Conservation (phyloP, 2,797 vertebrate genomes). For the Dryobates pubescens region DNA sequence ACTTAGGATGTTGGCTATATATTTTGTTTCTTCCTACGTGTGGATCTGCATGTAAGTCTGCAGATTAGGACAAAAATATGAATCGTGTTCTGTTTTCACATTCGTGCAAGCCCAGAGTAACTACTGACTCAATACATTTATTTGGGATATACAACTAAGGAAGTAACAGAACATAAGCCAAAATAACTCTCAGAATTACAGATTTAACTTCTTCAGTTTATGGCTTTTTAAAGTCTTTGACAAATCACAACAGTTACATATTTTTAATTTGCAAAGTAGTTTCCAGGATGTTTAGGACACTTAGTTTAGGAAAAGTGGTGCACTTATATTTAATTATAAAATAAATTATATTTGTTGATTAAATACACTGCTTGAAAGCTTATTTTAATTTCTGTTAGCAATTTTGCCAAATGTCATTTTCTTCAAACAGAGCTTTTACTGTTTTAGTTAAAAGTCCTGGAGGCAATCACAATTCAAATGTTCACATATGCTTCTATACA, state of each 20-base stretch:
- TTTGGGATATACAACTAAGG: not conserved
- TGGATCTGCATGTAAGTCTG: not conserved
- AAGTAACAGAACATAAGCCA: not conserved
- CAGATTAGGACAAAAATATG: not conserved
- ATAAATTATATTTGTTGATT: not conserved
- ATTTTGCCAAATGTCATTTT: slow-evolving; percentile 14
- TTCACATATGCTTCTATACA: slow-evolving; percentile 4
- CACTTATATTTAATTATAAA: not conserved
- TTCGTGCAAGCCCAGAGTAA: not conserved
- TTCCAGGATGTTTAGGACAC: not conserved
- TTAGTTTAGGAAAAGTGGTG: not conserved
- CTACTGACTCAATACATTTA: not conserved
- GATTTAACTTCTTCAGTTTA: not conserved
- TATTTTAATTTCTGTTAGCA: not conserved
- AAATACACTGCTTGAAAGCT: not conserved
- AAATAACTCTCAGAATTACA: not conserved
- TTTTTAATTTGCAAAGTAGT: not conserved
- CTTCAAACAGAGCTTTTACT: slow-evolving; percentile 17
- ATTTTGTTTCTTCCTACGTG: not conserved
- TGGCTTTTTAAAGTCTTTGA: not conserved
- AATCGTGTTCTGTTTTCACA: not conserved
- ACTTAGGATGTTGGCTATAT: not conserved
- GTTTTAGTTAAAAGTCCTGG: slow-evolving; percentile 4
- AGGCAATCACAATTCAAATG: not conserved
- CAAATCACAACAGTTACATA: not conserved